These are phyloP conservation scores for Onychomys torridus DNA, from an alignment of 2,797 vertebrate genomes.

Conservation along the genomic window DNA sequence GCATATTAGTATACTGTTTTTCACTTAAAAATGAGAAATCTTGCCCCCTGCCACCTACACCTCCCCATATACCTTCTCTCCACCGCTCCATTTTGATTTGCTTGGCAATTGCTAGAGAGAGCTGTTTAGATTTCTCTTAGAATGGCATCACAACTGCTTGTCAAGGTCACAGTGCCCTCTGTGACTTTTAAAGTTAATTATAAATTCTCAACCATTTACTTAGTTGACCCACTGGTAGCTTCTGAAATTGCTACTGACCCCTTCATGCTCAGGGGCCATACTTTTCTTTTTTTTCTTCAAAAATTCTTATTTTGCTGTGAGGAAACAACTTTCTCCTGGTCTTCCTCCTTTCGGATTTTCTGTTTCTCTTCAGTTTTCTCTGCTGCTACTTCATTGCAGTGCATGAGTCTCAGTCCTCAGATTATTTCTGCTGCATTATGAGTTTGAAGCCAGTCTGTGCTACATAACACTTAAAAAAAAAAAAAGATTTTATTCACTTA, in stretches of 20 bases:
- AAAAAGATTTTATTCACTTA: too few relatives aligned
- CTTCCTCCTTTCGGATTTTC: background rate
- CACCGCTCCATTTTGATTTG: background rate
- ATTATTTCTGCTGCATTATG: background rate
- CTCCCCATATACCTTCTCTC: background rate
- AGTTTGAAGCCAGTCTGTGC: background rate
- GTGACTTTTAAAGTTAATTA: conserved; percentile 40
- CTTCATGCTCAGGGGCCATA: background rate
- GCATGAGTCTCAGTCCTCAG: background rate
- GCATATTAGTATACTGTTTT: background rate
- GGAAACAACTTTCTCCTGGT: background rate
- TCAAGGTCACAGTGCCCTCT: conserved; percentile 30
- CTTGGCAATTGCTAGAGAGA: conserved; percentile 26
- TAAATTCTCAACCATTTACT: conserved; percentile 25
- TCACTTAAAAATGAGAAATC: background rate
- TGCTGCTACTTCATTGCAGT: background rate
- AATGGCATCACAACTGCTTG: background rate
- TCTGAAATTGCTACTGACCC: background rate
- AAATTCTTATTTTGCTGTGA: background rate
- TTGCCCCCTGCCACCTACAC: background rate
- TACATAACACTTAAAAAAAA: background rate
- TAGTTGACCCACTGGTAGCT: background rate
- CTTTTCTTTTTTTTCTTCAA: background rate
- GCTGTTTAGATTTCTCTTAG: background rate
- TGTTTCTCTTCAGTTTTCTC: background rate